Evolutionary conservation across 2,113 vertebrate genomes (phyloP).

Genomic region (Cygnus atratus): DNA sequence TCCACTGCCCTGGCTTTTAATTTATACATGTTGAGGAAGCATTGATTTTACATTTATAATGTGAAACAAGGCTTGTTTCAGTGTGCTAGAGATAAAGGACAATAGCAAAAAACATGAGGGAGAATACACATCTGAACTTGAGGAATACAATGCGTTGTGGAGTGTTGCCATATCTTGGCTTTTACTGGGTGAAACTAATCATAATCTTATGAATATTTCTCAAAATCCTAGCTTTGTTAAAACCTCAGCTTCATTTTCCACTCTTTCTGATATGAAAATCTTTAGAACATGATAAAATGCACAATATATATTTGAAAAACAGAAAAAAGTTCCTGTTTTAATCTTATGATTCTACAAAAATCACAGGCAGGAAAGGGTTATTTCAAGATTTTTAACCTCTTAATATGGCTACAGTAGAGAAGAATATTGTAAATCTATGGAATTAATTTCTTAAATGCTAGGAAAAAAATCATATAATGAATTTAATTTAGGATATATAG

Average conservation of each 20-base stretch:
- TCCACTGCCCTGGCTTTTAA: neutral
- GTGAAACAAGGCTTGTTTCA: neutral
- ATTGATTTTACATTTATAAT: neutral
- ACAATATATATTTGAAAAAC: neutral
- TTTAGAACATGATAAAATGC: neutral
- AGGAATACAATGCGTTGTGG: neutral
- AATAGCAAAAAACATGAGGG: neutral
- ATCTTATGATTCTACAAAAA: neutral
- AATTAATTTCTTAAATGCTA: neutral
- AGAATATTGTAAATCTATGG: neutral
- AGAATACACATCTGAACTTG: neutral
- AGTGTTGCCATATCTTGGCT: neutral
- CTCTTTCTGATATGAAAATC: neutral
- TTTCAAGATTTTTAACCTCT: neutral
- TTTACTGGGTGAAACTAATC: neutral
- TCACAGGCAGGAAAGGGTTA: neutral
- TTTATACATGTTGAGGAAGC: fast-evolving
- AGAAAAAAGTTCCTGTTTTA: neutral
- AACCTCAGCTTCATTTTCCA: neutral
- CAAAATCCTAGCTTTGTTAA: neutral
- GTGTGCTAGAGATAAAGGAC: neutral
- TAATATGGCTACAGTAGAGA: neutral
- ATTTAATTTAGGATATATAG: neutral
- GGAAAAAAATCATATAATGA: neutral
- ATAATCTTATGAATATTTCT: neutral